Evolutionary conservation across 1,140 invertebrate genomes (phyloP).

Genomic region (Magallana gigas): DNA sequence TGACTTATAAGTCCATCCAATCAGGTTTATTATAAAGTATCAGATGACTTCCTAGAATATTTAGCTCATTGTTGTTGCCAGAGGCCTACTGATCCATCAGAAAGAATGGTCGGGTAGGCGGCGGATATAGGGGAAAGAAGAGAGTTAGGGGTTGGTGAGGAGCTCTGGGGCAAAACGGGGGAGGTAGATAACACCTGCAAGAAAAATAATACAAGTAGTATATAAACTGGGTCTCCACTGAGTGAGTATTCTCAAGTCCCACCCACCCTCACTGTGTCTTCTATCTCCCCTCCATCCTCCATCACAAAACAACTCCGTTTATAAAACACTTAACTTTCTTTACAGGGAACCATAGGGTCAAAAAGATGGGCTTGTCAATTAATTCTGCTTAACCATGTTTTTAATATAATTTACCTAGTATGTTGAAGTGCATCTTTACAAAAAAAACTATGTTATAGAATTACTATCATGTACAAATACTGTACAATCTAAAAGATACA

Average conservation of each 20-base stretch:
- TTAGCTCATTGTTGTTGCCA: conserved; percentile 32
- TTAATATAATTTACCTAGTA: no score
- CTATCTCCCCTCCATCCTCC: no score
- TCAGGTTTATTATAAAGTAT: not conserved
- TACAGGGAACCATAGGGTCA: no score
- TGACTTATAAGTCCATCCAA: conserved; percentile 15
- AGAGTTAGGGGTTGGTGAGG: conserved; percentile 48
- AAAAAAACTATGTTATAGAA: no score
- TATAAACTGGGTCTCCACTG: conserved; percentile 31
- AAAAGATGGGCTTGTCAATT: no score
- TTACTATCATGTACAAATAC: no score
- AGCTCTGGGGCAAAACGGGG: conserved; percentile 52
- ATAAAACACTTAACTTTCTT: no score
- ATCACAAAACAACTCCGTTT: no score
- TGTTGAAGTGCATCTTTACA: no score
- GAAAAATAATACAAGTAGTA: conserved; percentile 44
- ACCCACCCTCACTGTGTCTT: not conserved
- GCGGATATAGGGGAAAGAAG: conserved; percentile 55
- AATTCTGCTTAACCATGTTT: no score
- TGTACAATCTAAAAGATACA: no score
- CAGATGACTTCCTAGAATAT: not conserved
- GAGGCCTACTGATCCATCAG: conserved; percentile 63
- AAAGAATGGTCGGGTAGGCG: conserved; percentile 62
- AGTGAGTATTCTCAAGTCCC: conserved; percentile 20
- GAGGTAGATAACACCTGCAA: conserved; percentile 46